Conservation (phyloP, 2,113 vertebrate species). For the Neodon shergylaensis region DNA sequence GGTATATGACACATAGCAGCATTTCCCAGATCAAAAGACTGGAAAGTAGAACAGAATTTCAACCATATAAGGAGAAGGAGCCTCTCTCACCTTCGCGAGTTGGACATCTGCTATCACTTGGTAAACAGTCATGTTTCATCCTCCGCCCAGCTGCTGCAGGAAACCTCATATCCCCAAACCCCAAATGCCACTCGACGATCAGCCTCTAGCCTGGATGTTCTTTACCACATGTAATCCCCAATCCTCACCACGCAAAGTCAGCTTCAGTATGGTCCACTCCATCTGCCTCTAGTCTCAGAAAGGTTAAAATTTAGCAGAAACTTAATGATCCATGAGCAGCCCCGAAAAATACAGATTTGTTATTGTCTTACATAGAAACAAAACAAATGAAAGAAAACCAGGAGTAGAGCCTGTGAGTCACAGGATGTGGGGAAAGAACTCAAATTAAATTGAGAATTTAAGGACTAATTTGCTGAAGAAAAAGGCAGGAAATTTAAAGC, state of each 20-base stretch:
- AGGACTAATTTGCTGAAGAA: slow-evolving; percentile 56
- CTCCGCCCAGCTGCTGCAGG: neutral
- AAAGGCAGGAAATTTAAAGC: slow-evolving; percentile 58
- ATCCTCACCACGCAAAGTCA: slow-evolving; percentile 43
- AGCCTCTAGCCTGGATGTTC: slow-evolving; percentile 27
- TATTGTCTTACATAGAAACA: slow-evolving; percentile 68
- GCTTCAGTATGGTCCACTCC: slow-evolving; percentile 45
- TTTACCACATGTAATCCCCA: neutral
- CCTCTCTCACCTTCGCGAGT: slow-evolving; percentile 49
- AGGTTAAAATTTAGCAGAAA: slow-evolving; percentile 74
- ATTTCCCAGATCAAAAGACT: slow-evolving; percentile 32
- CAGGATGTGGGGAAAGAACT: slow-evolving; percentile 67
- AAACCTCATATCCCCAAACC: slow-evolving; percentile 33
- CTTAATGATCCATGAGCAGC: slow-evolving; percentile 66
- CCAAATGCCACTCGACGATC: slow-evolving; percentile 8
- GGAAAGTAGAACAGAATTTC: slow-evolving; percentile 29
- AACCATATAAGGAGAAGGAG: neutral
- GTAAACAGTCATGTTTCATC: slow-evolving; percentile 50
- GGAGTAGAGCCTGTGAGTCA: slow-evolving; percentile 68
- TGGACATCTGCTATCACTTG: slow-evolving; percentile 52
- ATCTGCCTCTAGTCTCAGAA: slow-evolving; percentile 69
- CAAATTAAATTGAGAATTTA: slow-evolving; percentile 68
- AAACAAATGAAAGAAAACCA: slow-evolving; percentile 73
- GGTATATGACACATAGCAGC: neutral
- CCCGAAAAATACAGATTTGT: slow-evolving; percentile 63